These are phyloP conservation scores for Drusus annulatus DNA, from an alignment of 1,140 invertebrate genomes.

Conservation along the genomic window DNA sequence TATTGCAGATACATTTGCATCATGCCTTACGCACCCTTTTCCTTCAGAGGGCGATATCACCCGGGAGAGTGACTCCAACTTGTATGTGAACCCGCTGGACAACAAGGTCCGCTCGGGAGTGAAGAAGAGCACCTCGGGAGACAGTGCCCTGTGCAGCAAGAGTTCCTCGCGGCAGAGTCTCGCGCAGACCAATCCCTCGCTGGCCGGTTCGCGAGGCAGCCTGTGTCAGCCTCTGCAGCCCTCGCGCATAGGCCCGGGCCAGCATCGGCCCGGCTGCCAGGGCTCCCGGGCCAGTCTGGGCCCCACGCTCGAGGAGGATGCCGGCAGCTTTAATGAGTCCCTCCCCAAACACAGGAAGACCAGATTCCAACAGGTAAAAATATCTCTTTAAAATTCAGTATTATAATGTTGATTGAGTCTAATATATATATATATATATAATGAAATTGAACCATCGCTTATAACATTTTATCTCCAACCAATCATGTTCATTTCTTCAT, in stretches of 20 bases:
- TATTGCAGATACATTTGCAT: slow-evolving; percentile 90
- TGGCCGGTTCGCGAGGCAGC: slow-evolving; percentile 62
- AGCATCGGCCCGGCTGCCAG: not conserved
- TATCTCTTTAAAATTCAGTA: no score
- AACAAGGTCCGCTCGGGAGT: slow-evolving; percentile 73
- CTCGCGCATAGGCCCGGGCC: slow-evolving; percentile 13
- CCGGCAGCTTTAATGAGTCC: slow-evolving; percentile 72
- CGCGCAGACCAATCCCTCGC: slow-evolving; percentile 58
- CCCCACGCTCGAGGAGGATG: slow-evolving; percentile 49
- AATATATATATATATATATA: no score
- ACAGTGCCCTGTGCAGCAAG: slow-evolving; percentile 74
- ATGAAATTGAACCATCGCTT: not conserved
- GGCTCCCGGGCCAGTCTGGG: slow-evolving; percentile 46
- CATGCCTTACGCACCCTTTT: slow-evolving; percentile 95
- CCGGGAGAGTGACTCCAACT: slow-evolving; percentile 82
- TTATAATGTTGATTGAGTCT: no score
- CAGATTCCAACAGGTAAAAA: slow-evolving; percentile 84
- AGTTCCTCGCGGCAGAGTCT: slow-evolving; percentile 65
- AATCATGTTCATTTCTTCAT: not conserved
- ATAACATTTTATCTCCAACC: slow-evolving; percentile 56
- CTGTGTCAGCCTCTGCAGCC: slow-evolving; percentile 60
- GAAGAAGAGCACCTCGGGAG: slow-evolving; percentile 85
- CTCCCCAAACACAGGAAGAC: slow-evolving; percentile 89
- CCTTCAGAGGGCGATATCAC: slow-evolving; percentile 87
- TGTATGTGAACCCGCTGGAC: slow-evolving; percentile 94